Conservation (phyloP, 2,888 invertebrate species). For the Tachina grossa region DNA sequence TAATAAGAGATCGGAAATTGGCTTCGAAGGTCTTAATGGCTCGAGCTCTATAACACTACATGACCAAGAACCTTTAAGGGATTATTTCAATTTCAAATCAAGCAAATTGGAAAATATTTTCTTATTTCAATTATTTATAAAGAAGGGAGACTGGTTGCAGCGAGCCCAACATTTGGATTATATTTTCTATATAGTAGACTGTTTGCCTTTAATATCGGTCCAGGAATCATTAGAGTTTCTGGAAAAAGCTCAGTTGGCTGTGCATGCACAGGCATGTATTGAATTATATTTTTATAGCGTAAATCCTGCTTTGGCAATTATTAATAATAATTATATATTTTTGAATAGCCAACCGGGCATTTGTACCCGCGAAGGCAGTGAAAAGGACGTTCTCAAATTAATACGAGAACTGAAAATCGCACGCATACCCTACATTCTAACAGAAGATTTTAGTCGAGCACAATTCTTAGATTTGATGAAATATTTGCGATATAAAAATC, state of each 20-base stretch:
- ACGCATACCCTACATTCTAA: slow-evolving; percentile 37
- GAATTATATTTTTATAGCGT: slow-evolving; percentile 48
- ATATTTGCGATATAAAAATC: slow-evolving; percentile 16
- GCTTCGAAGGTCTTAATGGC: background rate
- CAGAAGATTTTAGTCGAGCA: slow-evolving; percentile 21
- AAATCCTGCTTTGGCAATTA: slow-evolving; percentile 53
- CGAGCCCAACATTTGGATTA: slow-evolving; percentile 10
- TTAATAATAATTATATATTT: slow-evolving; percentile 52
- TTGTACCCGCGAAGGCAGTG: slow-evolving; percentile 27
- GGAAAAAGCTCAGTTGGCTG: background rate
- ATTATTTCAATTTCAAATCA: slow-evolving; percentile 28
- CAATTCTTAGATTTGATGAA: slow-evolving; percentile 8
- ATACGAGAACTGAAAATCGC: slow-evolving; percentile 31
- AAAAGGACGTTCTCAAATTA: slow-evolving; percentile 35
- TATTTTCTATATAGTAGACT: slow-evolving; percentile 22
- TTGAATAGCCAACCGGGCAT: background rate
- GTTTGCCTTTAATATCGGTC: slow-evolving; percentile 21
- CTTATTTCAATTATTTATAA: slow-evolving; percentile 14
- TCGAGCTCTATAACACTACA: background rate
- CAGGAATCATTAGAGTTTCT: background rate
- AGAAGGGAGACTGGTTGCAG: background rate
- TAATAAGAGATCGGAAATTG: background rate
- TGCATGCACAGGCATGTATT: background rate
- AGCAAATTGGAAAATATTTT: slow-evolving; percentile 17
- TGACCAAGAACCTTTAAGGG: slow-evolving; percentile 18